A percentile compares a stretch with the other conserved stretches of the same genome.
Evolutionary conservation across 2,797 vertebrate species (phyloP).

Genomic region (Dendrocincla tyrannina): DNA sequence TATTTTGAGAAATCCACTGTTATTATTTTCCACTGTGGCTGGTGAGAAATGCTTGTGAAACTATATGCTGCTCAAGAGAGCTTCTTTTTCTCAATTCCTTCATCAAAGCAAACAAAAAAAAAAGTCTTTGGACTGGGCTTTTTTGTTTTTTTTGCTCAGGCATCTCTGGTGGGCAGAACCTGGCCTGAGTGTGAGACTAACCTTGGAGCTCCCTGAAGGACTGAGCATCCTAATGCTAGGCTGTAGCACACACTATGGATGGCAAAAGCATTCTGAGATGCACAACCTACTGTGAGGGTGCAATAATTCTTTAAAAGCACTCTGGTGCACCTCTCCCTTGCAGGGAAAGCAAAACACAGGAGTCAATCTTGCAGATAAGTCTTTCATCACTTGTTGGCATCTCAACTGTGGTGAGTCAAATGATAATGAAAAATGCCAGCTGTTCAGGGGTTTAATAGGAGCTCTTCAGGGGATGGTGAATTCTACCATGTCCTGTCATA

Average conservation of each 20-base stretch:
- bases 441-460: not conserved
- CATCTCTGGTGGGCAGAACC: not conserved
- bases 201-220: not conserved
- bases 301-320: not conserved
- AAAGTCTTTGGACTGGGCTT: not conserved
- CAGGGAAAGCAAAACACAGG: not conserved
- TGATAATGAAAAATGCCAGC: not conserved
- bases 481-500: not conserved
- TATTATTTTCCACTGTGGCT: slow-evolving; percentile 13
- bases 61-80: not conserved
- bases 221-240: not conserved
- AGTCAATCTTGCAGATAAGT: not conserved
- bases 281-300: not conserved
- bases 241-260: not conserved
- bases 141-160: not conserved
- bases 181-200: not conserved
- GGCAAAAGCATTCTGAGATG: not conserved
- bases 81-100: slow-evolving; percentile 28
- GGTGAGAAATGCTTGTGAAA: not conserved
- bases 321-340: not conserved
- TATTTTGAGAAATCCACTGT: slow-evolving; percentile 52
- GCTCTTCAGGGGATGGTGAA: not conserved
- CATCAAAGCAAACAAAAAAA: not conserved
- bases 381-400: rapidly evolving
- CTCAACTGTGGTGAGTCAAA: not conserved